These are phyloP conservation scores for Aphidius gifuensis DNA, from an alignment of 1,140 invertebrate species.

Conservation along the genomic window DNA sequence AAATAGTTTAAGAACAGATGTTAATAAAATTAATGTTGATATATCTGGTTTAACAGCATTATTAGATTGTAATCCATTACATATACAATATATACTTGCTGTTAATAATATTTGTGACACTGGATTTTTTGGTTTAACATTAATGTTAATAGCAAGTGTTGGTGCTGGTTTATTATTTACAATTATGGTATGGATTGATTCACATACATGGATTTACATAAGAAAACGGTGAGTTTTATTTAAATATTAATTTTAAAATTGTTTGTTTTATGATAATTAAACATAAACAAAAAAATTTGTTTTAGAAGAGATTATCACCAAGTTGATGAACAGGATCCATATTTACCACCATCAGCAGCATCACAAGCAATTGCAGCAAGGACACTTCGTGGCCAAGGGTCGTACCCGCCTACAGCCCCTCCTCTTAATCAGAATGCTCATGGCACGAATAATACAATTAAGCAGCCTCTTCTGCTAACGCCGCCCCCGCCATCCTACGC, in stretches of 20 bases:
- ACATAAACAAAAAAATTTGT: conserved; percentile 34
- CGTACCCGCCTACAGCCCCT: conserved; percentile 60
- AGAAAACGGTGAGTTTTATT: conserved; percentile 71
- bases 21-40: conserved; percentile 64
- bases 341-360: conserved; percentile 63
- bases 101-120: conserved; percentile 76
- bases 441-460: conserved; percentile 57
- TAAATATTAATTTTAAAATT: background rate
- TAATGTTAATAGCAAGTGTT: conserved; percentile 81
- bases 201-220: conserved; percentile 95
- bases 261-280: background rate
- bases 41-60: conserved; percentile 63
- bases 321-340: conserved; percentile 72
- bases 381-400: conserved; percentile 64
- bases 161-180: conserved; percentile 85
- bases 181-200: conserved; percentile 88
- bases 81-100: conserved; percentile 75
- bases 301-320: conserved; percentile 69
- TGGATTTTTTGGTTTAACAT: conserved; percentile 72
- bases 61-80: conserved; percentile 76
- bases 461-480: conserved; percentile 57
- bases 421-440: conserved; percentile 55
- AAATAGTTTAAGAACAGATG: conserved; percentile 68
- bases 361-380: conserved; percentile 64
- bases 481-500: conserved; percentile 56